Percentiles rank a stretch among this genome's conserved stretches.
Conservation (phyloP, 2,113 vertebrate genomes). For the Cavia porcellus region DNA sequence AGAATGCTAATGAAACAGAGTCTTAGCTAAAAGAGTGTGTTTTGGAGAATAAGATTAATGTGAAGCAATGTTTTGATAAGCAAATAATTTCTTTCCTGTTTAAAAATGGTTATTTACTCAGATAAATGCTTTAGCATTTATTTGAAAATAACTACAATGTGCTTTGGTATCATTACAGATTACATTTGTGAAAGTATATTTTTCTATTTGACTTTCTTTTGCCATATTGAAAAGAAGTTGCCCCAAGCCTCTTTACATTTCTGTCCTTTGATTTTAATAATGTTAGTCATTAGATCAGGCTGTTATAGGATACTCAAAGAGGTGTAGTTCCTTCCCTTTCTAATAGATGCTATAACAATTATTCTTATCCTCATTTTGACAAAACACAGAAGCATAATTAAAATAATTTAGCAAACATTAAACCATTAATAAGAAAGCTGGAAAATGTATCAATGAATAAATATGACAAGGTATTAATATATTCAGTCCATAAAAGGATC, state of each 20-base stretch:
- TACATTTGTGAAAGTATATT: not conserved
- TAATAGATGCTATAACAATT: not conserved
- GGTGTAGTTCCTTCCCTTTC: not conserved
- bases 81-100: not conserved
- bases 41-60: slow-evolving; percentile 23
- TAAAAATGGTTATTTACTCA: not conserved
- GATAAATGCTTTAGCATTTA: slow-evolving; percentile 35
- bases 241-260: not conserved
- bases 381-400: slow-evolving; percentile 35
- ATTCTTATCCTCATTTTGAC: not conserved
- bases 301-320: not conserved
- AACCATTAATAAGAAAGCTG: not conserved
- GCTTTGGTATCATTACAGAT: not conserved
- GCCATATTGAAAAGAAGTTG: not conserved
- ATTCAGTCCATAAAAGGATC: not conserved
- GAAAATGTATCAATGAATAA: slow-evolving; percentile 44
- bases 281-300: not conserved
- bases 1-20: not conserved
- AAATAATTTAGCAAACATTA: slow-evolving; percentile 16
- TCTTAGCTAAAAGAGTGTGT: slow-evolving; percentile 2
- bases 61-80: not conserved
- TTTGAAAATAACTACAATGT: slow-evolving; percentile 4
- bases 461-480: slow-evolving; percentile 16
- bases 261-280: not conserved
- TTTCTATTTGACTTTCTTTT: not conserved